These are phyloP conservation scores for Cinclus mexicanus DNA, from an alignment of 2,113 vertebrate species.

Conservation along the genomic window DNA sequence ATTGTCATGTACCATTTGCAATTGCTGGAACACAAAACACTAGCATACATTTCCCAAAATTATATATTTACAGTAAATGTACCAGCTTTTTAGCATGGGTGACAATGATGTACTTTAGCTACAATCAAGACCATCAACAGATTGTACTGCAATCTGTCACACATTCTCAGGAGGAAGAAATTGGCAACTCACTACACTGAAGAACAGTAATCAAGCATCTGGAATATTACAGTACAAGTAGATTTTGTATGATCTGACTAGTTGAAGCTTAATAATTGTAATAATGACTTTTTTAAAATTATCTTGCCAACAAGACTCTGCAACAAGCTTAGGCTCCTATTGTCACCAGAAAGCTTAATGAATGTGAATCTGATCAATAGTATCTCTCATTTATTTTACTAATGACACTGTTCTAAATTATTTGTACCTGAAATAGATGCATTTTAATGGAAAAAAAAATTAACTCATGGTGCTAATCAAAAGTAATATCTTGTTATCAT, in stretches of 20 bases:
- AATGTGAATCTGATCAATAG: not conserved
- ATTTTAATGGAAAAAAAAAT: not conserved
- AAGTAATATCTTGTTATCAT: constrained; percentile 11
- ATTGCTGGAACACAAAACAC: not conserved
- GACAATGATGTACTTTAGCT: constrained; percentile 57
- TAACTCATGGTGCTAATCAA: constrained; percentile 2
- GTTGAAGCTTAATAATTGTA: constrained; percentile 63
- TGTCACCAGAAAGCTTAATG: not conserved
- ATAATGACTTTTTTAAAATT: constrained; percentile 60
- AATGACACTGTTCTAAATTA: not conserved
- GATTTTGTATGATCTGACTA: constrained; percentile 64
- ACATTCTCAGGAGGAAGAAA: constrained; percentile 70
- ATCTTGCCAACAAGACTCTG: constrained; percentile 47
- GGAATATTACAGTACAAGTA: constrained; percentile 66
- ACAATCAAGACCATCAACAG: constrained; percentile 71
- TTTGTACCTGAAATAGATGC: not conserved
- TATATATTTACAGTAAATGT: constrained; percentile 34
- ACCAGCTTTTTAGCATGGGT: constrained; percentile 34
- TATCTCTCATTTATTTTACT: not conserved
- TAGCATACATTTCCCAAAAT: constrained; percentile 19
- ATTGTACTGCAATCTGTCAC: constrained; percentile 78
- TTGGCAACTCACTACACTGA: constrained; percentile 68
- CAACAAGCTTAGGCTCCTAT: constrained; percentile 3
- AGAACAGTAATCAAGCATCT: constrained; percentile 75
- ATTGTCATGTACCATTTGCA: not conserved